Evolutionary conservation across 1,140 invertebrate species (phyloP).

Genomic region (Bombus cullumanus): DNA sequence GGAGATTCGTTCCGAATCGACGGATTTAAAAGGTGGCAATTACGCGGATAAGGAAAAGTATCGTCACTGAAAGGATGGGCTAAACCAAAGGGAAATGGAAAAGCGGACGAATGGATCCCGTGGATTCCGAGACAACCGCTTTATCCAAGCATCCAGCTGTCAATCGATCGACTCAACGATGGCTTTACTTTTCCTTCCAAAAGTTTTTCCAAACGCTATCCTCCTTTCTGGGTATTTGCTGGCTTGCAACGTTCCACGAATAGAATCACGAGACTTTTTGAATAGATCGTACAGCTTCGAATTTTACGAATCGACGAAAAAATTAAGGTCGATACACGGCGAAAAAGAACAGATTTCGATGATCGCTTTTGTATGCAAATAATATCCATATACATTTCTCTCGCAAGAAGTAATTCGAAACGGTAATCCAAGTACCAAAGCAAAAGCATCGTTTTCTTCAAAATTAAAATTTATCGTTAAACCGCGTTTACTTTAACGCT

Average conservation of each 20-base stretch:
- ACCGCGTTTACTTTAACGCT: neutral
- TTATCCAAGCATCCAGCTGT: slow-evolving; percentile 56
- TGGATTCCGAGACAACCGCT: slow-evolving; percentile 59
- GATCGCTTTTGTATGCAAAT: too few species aligned
- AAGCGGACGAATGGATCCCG: slow-evolving; percentile 53
- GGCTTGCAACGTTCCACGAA: slow-evolving; percentile 1
- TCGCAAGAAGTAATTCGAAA: neutral
- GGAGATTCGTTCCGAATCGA: neutral
- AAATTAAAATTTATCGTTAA: neutral
- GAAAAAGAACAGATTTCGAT: neutral
- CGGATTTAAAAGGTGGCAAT: slow-evolving; percentile 41
- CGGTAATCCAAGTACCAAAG: neutral
- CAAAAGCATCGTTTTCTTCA: neutral
- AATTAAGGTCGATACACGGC: neutral
- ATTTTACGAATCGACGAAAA: too few species aligned
- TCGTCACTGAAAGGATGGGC: slow-evolving; percentile 11
- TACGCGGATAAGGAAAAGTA: slow-evolving; percentile 24
- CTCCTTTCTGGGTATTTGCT: neutral
- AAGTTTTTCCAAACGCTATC: slow-evolving; percentile 25
- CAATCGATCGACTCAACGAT: slow-evolving; percentile 32
- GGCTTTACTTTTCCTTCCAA: slow-evolving; percentile 50
- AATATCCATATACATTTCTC: too few species aligned
- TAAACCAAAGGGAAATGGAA: slow-evolving; percentile 13
- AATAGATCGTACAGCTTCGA: neutral
- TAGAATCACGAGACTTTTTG: neutral